Base-by-base conservation (phyloP, 2,888 invertebrate genomes). In the Neria commutata region DNA sequence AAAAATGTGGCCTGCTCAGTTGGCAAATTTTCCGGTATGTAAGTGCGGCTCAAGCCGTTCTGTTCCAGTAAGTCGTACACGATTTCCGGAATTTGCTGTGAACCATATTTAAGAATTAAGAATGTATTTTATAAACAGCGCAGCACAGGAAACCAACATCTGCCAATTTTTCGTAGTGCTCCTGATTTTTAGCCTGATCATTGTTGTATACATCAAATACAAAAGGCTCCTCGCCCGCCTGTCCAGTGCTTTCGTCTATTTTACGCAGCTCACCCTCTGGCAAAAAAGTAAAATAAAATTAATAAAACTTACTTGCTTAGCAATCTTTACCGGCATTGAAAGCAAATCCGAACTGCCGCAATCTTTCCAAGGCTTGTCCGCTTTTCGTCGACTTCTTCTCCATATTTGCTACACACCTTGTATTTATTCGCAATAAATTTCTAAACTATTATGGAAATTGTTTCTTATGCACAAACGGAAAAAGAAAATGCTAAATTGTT, bases 131-230 rank as follows among this genome's bases (percentile, higher is more conserved):
- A 34, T 26, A 14, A 24, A 23, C 17, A 46, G 3, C 23, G 23
- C 14, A 21, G 6, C 23, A 14, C 19, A 11, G 26, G 4, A 23
- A 37, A 67, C 71, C 59, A 71, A 85, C 89, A 72, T 87, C 85
- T 6, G 91, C 91, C 2, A 92, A 75, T 24, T 87, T 85, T 72
- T 91, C 91, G 72, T 92, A 92, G 65, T 87, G 85, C 47, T 84
- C 84, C 73, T 91, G 91, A 73, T 91, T 91, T 65, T 87, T 86
- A 5, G 81, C 80, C 58, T 85, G 84, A 67, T 89, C 84, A n/a
- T n/a, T n/a, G 34, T 85, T 83, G 63, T 84, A 86, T n/a, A 89
- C 83, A 54, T 86, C 85, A 67, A 89, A 91, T 59, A 86, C 84
- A 74, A 89, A 91, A 5, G 85, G 84, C 62, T 86, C 83, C 1